Base-by-base conservation (phyloP, 1,140 invertebrate genomes). In the Lamellibrachia luymesi region DNA sequence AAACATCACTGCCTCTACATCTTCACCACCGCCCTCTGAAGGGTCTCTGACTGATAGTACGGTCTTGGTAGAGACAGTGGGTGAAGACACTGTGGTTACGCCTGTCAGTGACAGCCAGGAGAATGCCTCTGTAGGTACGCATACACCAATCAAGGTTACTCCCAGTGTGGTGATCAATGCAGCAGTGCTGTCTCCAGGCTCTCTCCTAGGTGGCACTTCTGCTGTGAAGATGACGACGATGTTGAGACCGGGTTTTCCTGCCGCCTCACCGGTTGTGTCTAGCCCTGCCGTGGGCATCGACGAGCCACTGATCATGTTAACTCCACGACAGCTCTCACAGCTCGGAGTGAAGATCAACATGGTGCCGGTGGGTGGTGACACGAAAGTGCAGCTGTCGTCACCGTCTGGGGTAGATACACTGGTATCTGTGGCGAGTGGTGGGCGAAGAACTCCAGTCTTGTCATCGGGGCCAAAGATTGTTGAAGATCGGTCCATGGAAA, bases 231-330 rank as follows among this genome's bases (percentile, higher is more conserved):
- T 80, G 64, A 22, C 64, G 13, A 80, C 64, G 1, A 22, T 80
- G 64, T 80, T 80, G 25, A 80, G 64, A 80, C 64, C 64, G 64
- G 64, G 64, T 4, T 80, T 80, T 2, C 64, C 8, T 4, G 49
- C 90, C 13, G 27, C 5, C 2, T 91, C 50, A 4, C 90, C 90
- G 2, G 25, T n/a, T 91, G 90, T 27, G 13, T 13, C 25, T 91
- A 51, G 38, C 17, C 64, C 64, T 17, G 64, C 13, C 17, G 90
- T 91, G 17, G 50, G n/a, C 90, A 91, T 49, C 10, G 49, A 91
- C 27, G 50, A 80, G 90, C 50, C 90, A 2, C 49, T 91, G 7
- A 51, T 91, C 90, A 91, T 91, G 90, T 51, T 91, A n/a, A 91
- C 90, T 17, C 13, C 90, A 13, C 50, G 49, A 2, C 90, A 91